phyloP scores from a whole-genome alignment of 2,888 invertebrate genomes.

The Euclidia mi region DNA sequence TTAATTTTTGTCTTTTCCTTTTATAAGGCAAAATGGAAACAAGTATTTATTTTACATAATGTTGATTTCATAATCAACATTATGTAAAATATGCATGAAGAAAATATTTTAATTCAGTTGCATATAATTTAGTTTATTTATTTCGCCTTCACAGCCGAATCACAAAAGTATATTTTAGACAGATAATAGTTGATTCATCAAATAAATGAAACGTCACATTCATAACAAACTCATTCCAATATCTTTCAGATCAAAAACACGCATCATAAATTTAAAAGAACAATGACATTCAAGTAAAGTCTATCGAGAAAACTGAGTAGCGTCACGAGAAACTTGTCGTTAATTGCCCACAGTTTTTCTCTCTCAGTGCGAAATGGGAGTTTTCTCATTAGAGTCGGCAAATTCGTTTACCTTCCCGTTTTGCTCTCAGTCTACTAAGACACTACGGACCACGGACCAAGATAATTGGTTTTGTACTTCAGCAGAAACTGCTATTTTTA shows the following conservation, averaged over 20 bases:
- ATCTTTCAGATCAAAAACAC: neutral
- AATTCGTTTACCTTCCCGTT: constrained; percentile 76
- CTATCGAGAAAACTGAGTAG: constrained; percentile 29
- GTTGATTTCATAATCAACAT: no score
- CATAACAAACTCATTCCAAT: no score
- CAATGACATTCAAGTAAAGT: constrained; percentile 8
- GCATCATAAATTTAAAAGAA: constrained; percentile 7
- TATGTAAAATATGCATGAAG: no score
- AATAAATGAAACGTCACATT: no score
- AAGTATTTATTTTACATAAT: no score
- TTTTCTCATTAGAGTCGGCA: constrained; percentile 81
- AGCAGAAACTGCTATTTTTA: neutral
- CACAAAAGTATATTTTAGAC: no score
- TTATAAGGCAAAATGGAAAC: no score
- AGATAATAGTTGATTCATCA: no score
- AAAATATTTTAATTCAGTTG: no score
- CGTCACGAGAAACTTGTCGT: constrained; percentile 54
- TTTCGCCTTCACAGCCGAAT: no score
- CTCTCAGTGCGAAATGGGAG: constrained; percentile 68
- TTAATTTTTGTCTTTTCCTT: no score
- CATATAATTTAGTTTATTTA: no score
- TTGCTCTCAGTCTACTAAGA: constrained; percentile 49
- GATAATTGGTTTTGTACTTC: constrained; percentile 61
- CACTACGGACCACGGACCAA: constrained; percentile 48
- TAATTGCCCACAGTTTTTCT: constrained; percentile 71